Evolutionary conservation across 2,113 vertebrate species (phyloP).

Genomic region (Stegastes partitus): DNA sequence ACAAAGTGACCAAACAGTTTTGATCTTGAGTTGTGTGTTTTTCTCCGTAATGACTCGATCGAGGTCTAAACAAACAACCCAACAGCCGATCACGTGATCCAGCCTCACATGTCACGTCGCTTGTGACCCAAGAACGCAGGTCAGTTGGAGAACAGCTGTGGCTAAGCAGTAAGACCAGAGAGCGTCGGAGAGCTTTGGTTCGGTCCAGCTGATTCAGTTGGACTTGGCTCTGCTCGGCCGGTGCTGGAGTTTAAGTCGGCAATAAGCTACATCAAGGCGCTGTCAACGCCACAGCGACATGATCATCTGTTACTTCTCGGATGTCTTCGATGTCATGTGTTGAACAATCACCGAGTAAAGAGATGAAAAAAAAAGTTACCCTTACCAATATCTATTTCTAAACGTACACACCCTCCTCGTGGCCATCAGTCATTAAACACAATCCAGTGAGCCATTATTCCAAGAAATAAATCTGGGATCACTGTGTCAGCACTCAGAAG

Average conservation of each 20-base stretch:
- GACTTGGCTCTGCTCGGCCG: background rate
- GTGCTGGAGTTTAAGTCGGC: too few species aligned
- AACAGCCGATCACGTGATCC: constrained; percentile 35
- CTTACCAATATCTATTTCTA: too few species aligned
- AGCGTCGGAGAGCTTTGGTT: constrained; percentile 21
- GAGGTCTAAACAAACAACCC: constrained; percentile 26
- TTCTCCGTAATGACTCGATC: constrained; percentile 14
- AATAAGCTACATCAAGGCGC: background rate
- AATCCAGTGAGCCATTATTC: background rate
- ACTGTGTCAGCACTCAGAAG: background rate
- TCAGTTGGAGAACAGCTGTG: constrained; percentile 49
- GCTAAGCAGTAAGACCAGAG: constrained; percentile 16
- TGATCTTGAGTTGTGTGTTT: background rate
- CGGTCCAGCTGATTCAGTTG: constrained; percentile 12
- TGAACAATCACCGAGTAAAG: background rate
- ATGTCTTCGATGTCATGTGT: background rate
- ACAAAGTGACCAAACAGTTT: background rate
- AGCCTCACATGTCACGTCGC: constrained; percentile 50
- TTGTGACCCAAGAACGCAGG: constrained; percentile 33
- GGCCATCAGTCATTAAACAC: background rate
- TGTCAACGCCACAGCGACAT: too few species aligned
- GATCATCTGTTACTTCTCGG: background rate
- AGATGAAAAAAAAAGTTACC: too few species aligned
- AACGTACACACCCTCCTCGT: background rate
- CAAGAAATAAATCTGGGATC: background rate